phyloP scores from a whole-genome alignment of 2,113 vertebrate genomes.

The Athene noctua region DNA sequence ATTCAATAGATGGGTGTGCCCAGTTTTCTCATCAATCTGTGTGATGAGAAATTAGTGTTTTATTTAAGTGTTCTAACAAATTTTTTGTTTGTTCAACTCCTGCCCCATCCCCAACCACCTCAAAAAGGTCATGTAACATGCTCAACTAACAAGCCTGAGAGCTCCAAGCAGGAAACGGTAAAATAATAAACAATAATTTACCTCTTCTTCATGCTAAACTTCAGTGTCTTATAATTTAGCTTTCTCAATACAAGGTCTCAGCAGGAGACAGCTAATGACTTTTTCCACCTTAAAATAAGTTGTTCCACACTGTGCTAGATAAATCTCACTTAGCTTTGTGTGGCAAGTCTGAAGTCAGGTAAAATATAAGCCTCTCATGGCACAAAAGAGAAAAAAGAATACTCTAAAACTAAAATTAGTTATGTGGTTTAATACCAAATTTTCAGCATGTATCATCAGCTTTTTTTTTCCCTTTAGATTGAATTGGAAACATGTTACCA shows the following conservation, averaged over 20 bases:
- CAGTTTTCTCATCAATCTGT: background rate
- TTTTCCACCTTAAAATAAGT: slow-evolving; percentile 50
- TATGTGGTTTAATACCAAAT: background rate
- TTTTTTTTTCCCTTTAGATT: background rate
- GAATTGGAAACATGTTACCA: background rate
- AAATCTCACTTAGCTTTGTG: slow-evolving; percentile 31
- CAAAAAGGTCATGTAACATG: background rate
- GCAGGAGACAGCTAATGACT: slow-evolving; percentile 52
- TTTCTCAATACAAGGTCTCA: slow-evolving; percentile 14
- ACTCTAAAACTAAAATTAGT: slow-evolving; percentile 32
- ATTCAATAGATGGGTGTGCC: too few species aligned
- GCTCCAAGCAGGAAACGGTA: background rate
- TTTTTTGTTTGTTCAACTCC: background rate
- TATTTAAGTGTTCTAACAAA: background rate
- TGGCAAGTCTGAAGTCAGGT: slow-evolving; percentile 22
- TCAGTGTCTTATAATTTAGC: slow-evolving; percentile 2
- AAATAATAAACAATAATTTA: slow-evolving; percentile 47
- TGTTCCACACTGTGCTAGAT: slow-evolving; percentile 2
- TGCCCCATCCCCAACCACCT: background rate
- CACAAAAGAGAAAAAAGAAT: slow-evolving; percentile 1
- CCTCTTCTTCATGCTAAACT: slow-evolving; percentile 8
- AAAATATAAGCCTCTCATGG: slow-evolving; percentile 30
- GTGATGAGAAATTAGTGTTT: background rate
- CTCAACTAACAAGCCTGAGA: background rate
- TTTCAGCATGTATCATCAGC: background rate